Evolutionary conservation across 1,140 invertebrate genomes (phyloP).

Genomic region (Brachionus calyciflorus): DNA sequence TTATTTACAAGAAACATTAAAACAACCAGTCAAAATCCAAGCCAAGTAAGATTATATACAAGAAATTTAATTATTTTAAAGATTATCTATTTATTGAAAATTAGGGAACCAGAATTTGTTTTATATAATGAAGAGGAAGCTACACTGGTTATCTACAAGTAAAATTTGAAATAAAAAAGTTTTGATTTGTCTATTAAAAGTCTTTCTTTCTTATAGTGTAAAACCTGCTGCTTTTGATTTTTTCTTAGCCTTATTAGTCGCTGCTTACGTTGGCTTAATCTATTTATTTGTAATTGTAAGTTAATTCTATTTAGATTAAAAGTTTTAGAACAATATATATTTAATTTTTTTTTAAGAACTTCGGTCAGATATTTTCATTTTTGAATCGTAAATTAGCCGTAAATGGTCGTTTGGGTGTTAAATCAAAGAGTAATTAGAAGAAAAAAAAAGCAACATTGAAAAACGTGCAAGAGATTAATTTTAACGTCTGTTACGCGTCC

Average conservation of each 20-base stretch:
- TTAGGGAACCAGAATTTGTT: conserved; percentile 86
- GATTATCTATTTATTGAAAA: too few relatives aligned
- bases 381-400: background rate
- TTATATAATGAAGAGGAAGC: conserved; percentile 80
- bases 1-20: conserved; percentile 60
- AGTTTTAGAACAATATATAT: background rate
- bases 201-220: conserved; percentile 67
- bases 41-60: too few relatives aligned
- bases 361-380: conserved; percentile 15
- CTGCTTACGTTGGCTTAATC: conserved; percentile 74
- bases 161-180: conserved; percentile 52
- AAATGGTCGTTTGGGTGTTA: background rate
- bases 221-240: conserved; percentile 96
- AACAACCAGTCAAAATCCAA: conserved; percentile 57
- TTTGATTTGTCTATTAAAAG: conserved; percentile 48
- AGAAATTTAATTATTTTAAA: too few relatives aligned
- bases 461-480: too few relatives aligned
- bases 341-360: conserved; percentile 8
- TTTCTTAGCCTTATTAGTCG: conserved; percentile 79
- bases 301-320: background rate
- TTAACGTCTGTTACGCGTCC: too few relatives aligned
- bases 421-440: background rate
- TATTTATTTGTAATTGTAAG: conserved; percentile 75
- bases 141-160: conserved; percentile 82
- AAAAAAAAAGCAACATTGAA: background rate